Evolutionary conservation across 2,797 vertebrate genomes (phyloP).

Genomic region (Bradypodion pumilum): DNA sequence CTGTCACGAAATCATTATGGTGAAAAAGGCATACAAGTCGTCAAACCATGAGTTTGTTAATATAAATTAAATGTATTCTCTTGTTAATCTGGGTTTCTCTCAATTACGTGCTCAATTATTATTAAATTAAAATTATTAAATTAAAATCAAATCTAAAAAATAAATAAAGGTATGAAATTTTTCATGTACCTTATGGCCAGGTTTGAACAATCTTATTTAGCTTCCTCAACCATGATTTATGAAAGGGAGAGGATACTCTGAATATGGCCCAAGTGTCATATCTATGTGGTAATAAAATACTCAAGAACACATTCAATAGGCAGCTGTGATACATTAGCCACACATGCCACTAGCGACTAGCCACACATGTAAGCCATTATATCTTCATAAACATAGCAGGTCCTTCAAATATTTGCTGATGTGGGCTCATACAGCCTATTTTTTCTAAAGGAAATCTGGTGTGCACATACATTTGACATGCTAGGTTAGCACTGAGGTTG

Average conservation of each 20-base stretch:
- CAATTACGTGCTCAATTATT: neutral
- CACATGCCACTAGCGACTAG: conserved; percentile 14
- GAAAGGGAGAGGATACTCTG: no score
- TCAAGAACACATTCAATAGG: neutral
- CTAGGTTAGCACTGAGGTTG: conserved; percentile 13
- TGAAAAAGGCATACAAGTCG: neutral
- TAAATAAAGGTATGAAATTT: no score
- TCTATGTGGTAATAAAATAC: neutral
- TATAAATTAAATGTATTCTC: neutral
- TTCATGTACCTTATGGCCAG: no score
- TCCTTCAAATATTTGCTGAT: conserved; percentile 33
- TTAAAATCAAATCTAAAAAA: no score
- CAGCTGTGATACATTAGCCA: conserved; percentile 18
- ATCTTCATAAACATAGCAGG: neutral
- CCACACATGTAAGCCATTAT: conserved; percentile 30
- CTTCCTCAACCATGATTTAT: no score
- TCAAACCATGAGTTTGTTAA: neutral
- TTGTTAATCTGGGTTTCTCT: neutral
- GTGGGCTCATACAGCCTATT: conserved; percentile 4
- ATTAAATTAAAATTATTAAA: no score
- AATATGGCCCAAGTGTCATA: no score
- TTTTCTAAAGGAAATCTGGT: neutral
- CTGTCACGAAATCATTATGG: no score
- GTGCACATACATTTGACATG: neutral
- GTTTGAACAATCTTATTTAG: no score